Conservation (phyloP, 2,113 vertebrate genomes). For the Stegostoma tigrinum region DNA sequence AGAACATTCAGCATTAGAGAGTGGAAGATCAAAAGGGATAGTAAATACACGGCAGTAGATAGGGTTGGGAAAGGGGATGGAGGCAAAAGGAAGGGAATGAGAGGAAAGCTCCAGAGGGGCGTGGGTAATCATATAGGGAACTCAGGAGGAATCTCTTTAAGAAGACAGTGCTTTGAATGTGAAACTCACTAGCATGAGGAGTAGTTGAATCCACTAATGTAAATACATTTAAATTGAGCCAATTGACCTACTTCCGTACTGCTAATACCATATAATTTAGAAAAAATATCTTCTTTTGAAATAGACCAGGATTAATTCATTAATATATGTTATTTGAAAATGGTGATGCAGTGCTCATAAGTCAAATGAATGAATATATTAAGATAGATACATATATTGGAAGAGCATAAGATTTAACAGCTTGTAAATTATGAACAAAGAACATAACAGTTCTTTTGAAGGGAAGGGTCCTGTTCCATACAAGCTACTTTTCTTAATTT, state of each 20-base stretch:
- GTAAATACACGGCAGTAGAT: too few relatives aligned
- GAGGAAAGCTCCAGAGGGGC: too few relatives aligned
- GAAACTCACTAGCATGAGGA: not conserved
- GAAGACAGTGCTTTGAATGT: too few relatives aligned
- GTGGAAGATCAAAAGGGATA: too few relatives aligned
- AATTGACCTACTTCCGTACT: not conserved
- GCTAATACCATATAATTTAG: not conserved
- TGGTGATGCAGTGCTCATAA: not conserved
- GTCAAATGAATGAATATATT: not conserved
- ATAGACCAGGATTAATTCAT: not conserved
- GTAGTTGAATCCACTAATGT: not conserved
- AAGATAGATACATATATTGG: not conserved
- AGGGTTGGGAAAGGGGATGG: too few relatives aligned
- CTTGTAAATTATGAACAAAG: not conserved
- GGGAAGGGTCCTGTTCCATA: not conserved
- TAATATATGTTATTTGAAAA: not conserved
- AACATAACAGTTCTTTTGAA: not conserved
- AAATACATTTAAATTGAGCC: not conserved
- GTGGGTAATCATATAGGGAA: not conserved
- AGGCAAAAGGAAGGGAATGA: too few relatives aligned
- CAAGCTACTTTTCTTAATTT: not conserved
- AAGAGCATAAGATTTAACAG: not conserved
- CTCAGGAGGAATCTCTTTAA: too few relatives aligned
- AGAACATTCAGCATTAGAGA: too few relatives aligned
- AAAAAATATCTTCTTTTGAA: not conserved